Base-by-base conservation (phyloP, 2,113 vertebrate genomes). In the Tychaedon coryphoeus region DNA sequence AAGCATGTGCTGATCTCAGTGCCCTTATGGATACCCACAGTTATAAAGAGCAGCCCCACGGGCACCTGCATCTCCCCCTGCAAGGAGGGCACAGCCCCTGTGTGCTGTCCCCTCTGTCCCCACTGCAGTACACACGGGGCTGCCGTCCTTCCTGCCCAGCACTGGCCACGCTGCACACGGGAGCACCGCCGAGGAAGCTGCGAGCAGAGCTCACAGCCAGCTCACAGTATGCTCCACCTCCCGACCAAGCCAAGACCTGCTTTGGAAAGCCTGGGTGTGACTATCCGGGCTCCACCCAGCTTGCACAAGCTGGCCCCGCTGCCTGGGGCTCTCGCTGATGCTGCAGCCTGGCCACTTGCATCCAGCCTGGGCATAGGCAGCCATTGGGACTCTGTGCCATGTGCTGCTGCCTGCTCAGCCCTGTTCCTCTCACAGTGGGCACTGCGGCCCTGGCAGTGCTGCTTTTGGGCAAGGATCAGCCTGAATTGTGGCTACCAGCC, bases 81-180 rank as follows among this genome's bases (percentile, higher is more conserved):
- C 25, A 36, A 19, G 25, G 67, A 56, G 40, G 67, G 50, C 50
- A 53, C 58, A 71, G 11, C 16, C 40, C 25, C 48, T 31, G 19
- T n/a, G 53, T 20, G 53, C 50, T 17, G 50, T 43, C 13, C 36
- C 7, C 31, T n/a, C 34, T 34, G n/a, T 48, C 25, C 50, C 56
- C 31, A 0, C 6, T 10, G 56, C 42, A 17, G 72, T 19, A 8
- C 47, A 3, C 9, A 0, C 0, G 7, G 40, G n/a, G 45, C 81
- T 51, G 25, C 50, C 3, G 9, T 36, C 29, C 64, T 24, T 47
- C 45, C 22, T 17, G 19, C 36, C 54, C 2, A 1, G 29, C 31
- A 7, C 1, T 0, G 1, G n/a, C 65, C 5, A 6, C 5, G 36
- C 40, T 10, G 61, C 80, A 16, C 58, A 11, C 25, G 1, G 17